Conservation (phyloP, 2,797 vertebrate genomes). For the Geotrypetes seraphini region DNA sequence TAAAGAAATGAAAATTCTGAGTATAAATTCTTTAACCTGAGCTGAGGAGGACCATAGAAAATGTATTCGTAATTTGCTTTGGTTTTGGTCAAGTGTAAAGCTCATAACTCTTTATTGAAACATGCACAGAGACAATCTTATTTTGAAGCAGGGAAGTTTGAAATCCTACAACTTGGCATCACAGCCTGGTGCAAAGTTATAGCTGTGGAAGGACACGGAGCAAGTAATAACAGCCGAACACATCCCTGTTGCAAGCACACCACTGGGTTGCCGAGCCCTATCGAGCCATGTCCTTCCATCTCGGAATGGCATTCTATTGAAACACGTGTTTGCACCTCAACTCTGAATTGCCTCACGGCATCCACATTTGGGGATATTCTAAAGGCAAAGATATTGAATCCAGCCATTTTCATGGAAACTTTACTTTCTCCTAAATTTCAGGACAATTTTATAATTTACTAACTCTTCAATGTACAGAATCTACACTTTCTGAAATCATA, state of each 20-base stretch:
- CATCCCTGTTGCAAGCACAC: slow-evolving; percentile 1
- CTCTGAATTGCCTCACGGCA: neutral
- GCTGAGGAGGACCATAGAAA: slow-evolving; percentile 24
- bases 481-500: slow-evolving; percentile 23
- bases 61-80: slow-evolving; percentile 17
- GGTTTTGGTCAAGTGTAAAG: slow-evolving; percentile 19
- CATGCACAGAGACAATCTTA: slow-evolving; percentile 12
- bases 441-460: slow-evolving; percentile 40
- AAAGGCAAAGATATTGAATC: slow-evolving; percentile 1
- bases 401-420: slow-evolving; percentile 11
- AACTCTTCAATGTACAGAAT: slow-evolving; percentile 35
- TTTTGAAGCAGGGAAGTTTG: too few relatives aligned
- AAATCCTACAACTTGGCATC: slow-evolving; percentile 6
- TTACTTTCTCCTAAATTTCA: slow-evolving; percentile 18
- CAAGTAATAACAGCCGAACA: too few relatives aligned
- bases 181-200: slow-evolving; percentile 7
- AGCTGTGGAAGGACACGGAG: neutral
- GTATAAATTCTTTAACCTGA: slow-evolving; percentile 24
- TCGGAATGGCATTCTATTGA: neutral
- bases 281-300: too few relatives aligned
- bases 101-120: slow-evolving; percentile 10
- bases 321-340: neutral
- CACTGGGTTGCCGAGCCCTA: slow-evolving; percentile 1
- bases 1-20: slow-evolving; percentile 7
- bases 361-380: neutral